Percentiles rank a stretch among this genome's conserved stretches.
phyloP scores from a whole-genome alignment of 64 coral and sea anemone genomes.

The Anthopleura sola region DNA sequence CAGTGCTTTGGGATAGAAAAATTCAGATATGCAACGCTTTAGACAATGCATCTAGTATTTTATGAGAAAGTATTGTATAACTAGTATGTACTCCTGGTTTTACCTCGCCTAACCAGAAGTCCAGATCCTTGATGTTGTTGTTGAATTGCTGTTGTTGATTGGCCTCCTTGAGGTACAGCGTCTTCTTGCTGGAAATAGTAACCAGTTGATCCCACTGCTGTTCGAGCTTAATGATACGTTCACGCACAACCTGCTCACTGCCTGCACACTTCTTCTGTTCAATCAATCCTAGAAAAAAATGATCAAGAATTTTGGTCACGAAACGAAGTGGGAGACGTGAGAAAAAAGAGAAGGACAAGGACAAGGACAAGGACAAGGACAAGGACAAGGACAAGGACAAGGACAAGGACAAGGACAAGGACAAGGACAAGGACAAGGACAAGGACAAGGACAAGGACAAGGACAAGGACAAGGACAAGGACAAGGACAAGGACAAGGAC shows the following conservation, averaged over 20 bases:
- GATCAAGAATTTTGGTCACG: not conserved
- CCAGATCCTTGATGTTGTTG: constrained; percentile 92
- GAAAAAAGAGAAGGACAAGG: not conserved
- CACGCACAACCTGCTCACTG: constrained; percentile 79
- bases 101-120: constrained; percentile 97
- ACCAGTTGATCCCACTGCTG: constrained; percentile 76
- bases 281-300: constrained; percentile 59
- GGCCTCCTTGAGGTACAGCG: constrained; percentile 69
- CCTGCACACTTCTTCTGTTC: constrained; percentile 90
- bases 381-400: no score
- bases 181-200: constrained; percentile 73
- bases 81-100: not conserved
- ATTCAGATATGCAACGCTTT: no score
- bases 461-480: no score
- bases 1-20: no score
- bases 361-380: not conserved
- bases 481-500: no score
- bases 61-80: not conserved
- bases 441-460: no score
- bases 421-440: no score
- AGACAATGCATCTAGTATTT: no score
- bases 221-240: constrained; percentile 87
- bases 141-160: constrained; percentile 93
- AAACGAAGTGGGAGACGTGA: not conserved
- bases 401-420: no score